These are phyloP conservation scores for Aporophyla lueneburgensis DNA, from an alignment of 2,888 invertebrate species.

Conservation along the genomic window DNA sequence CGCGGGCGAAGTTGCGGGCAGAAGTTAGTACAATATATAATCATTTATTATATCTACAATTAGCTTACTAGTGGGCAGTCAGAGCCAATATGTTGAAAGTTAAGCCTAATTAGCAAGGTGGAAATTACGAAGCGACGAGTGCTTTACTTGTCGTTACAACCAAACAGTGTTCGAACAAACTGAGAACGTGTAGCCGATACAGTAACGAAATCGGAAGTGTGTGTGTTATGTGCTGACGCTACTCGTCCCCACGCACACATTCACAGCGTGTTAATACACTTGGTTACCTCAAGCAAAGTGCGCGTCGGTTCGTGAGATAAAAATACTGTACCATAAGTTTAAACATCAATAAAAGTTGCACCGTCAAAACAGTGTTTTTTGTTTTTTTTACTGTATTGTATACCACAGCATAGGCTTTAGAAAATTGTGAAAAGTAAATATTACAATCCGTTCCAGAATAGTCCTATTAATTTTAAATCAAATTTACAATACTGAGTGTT, in stretches of 20 bases:
- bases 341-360: not conserved
- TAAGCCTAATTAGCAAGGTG: not conserved
- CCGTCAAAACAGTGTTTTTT: not conserved
- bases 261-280: not conserved
- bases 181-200: not conserved
- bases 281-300: no score
- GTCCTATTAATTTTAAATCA: not conserved
- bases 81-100: not conserved
- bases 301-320: no score
- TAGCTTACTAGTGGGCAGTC: not conserved
- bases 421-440: not conserved
- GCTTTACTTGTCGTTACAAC: not conserved
- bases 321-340: not conserved
- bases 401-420: not conserved
- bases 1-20: no score
- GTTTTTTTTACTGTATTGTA: not conserved
- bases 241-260: not conserved
- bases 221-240: not conserved
- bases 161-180: not conserved
- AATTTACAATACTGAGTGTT: not conserved
- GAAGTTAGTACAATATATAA: not conserved
- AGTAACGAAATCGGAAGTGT: not conserved
- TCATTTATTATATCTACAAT: slow-evolving; percentile 4
- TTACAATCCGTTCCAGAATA: not conserved
- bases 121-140: not conserved